Percentiles rank a stretch among this genome's conserved stretches.
These are phyloP conservation scores for Petromus typicus DNA, from an alignment of 2,113 vertebrate species.

Conservation along the genomic window DNA sequence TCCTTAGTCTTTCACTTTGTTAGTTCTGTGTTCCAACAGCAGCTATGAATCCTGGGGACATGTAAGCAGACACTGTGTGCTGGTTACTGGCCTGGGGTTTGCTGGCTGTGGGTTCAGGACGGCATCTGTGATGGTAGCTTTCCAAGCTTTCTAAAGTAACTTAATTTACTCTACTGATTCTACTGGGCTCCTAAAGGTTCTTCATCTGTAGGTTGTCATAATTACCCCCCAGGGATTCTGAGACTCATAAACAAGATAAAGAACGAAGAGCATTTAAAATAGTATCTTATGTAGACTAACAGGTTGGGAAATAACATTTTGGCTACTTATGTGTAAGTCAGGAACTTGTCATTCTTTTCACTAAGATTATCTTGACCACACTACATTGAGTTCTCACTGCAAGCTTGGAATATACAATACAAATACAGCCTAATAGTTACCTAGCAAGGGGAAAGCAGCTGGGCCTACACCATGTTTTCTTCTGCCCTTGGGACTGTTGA, in stretches of 20 bases:
- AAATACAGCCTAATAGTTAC: neutral
- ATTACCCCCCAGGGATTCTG: neutral
- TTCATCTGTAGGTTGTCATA: neutral
- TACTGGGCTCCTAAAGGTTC: neutral
- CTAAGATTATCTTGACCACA: neutral
- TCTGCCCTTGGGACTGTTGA: neutral
- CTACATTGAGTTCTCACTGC: neutral
- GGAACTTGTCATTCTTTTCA: neutral
- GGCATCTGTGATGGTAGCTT: neutral
- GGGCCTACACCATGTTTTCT: neutral
- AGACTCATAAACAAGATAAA: slow-evolving; percentile 17
- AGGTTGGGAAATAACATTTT: neutral
- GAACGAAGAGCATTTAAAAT: neutral
- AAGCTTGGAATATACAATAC: neutral
- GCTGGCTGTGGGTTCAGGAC: neutral
- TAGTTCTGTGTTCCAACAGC: neutral
- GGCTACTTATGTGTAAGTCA: neutral
- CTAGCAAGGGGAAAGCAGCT: neutral
- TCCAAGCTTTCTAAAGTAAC: neutral
- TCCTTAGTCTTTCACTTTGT: neutral
- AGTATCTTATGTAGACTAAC: neutral
- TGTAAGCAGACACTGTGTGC: neutral
- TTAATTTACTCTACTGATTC: neutral
- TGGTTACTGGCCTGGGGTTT: neutral
- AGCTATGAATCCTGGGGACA: neutral